phyloP scores from a whole-genome alignment of 2,797 vertebrate genomes.

The Galago senegalensis region DNA sequence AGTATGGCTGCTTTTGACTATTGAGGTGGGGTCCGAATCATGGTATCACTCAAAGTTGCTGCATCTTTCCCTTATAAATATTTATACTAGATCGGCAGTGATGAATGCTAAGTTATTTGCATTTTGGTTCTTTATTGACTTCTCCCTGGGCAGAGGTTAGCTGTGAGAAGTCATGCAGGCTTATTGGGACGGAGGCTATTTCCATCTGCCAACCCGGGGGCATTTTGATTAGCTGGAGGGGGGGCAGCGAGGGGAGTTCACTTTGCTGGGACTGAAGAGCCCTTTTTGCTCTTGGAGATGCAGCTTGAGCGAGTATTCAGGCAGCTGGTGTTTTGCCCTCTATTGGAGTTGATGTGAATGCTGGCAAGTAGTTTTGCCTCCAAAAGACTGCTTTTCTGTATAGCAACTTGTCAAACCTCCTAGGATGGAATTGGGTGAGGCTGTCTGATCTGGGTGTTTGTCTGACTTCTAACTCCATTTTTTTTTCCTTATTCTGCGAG shows the following conservation, averaged over 20 bases:
- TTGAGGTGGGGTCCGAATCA: conserved; percentile 86
- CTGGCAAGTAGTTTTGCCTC: conserved; percentile 67
- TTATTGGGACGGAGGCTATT: conserved; percentile 85
- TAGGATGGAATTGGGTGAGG: conserved; percentile 52
- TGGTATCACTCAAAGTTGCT: conserved; percentile 89
- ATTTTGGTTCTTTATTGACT: conserved; percentile 87
- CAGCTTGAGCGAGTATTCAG: conserved; percentile 69
- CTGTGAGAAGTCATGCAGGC: conserved; percentile 70
- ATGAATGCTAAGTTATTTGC: conserved; percentile 90
- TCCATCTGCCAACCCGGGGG: conserved; percentile 80
- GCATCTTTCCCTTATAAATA: conserved; percentile 90
- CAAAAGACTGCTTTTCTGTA: conserved; percentile 75
- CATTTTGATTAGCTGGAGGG: conserved; percentile 84
- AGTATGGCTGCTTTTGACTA: conserved; percentile 89
- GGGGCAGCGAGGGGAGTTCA: conserved; percentile 72
- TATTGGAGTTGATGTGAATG: background rate
- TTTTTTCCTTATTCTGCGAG: conserved; percentile 20
- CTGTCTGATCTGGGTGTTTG: conserved; percentile 65
- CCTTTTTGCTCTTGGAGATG: conserved; percentile 79
- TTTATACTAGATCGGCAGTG: conserved; percentile 88
- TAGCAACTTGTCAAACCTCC: conserved; percentile 44
- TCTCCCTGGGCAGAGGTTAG: conserved; percentile 73
- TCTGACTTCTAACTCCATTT: conserved; percentile 57
- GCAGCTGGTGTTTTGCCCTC: conserved; percentile 63
- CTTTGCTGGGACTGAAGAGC: conserved; percentile 75